These are phyloP conservation scores for Trematomus loennbergii DNA, from an alignment of 2,113 vertebrate genomes.

Conservation along the genomic window DNA sequence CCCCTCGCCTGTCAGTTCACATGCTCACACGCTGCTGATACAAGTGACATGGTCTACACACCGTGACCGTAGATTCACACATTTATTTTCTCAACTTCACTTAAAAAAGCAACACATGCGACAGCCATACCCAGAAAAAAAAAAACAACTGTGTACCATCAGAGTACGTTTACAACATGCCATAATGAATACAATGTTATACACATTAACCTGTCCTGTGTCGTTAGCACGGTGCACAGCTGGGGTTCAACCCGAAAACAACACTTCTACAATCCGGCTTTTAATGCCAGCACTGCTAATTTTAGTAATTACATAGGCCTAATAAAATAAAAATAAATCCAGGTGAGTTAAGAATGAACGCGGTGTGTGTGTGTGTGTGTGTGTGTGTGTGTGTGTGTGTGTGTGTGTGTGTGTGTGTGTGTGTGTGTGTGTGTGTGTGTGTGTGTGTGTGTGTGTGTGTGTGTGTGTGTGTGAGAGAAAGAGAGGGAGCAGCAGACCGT, in stretches of 20 bases:
- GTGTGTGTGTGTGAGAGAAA: neutral
- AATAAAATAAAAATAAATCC: neutral
- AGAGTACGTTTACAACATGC: neutral
- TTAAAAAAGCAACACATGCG: neutral
- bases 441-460: neutral
- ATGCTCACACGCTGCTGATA: conserved; percentile 3
- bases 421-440: too few relatives aligned
- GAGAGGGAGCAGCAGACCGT: neutral
- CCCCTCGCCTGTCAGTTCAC: conserved; percentile 10
- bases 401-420: too few relatives aligned
- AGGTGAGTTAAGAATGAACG: neutral
- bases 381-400: neutral
- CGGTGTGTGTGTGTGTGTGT: neutral
- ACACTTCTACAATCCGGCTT: neutral
- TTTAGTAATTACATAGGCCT: too few relatives aligned
- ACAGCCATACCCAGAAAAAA: neutral
- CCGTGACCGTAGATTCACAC: neutral
- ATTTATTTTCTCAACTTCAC: neutral
- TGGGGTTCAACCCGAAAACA: neutral
- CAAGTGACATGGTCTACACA: neutral
- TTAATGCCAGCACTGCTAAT: too few relatives aligned
- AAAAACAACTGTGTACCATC: neutral
- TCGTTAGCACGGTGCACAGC: neutral
- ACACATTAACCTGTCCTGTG: neutral
- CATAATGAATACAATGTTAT: neutral